Conservation (phyloP, 1,140 invertebrate species). For the Aphidius gifuensis region DNA sequence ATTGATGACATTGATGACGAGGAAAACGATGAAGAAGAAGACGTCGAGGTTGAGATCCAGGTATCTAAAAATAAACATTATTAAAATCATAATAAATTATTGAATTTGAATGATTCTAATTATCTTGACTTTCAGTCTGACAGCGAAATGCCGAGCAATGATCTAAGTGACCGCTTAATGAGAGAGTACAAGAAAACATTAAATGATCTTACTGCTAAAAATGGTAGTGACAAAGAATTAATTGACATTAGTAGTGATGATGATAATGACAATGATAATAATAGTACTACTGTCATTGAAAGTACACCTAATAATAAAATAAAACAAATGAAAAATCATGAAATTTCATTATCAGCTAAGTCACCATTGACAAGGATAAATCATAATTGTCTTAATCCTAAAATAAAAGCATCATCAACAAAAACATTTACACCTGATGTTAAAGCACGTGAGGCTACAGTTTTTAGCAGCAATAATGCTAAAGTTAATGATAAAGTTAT, state of each 20-base stretch:
- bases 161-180: constrained; percentile 34
- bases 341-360: neutral
- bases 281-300: constrained; percentile 10
- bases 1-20: too few relatives aligned
- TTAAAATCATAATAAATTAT: too few relatives aligned
- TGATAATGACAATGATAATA: constrained; percentile 30
- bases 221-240: constrained; percentile 53
- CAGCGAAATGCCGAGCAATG: constrained; percentile 27
- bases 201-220: constrained; percentile 30
- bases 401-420: too few relatives aligned
- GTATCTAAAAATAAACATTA: too few relatives aligned
- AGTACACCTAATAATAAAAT: neutral
- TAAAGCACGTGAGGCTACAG: neutral
- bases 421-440: neutral
- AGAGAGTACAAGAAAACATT: constrained; percentile 45
- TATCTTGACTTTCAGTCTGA: constrained; percentile 40
- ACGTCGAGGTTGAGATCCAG: constrained; percentile 55
- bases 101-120: too few relatives aligned
- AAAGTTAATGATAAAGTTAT: too few relatives aligned
- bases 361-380: neutral
- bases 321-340: neutral
- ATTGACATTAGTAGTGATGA: constrained; percentile 57
- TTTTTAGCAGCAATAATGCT: too few relatives aligned
- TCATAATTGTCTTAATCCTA: too few relatives aligned
- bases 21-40: constrained; percentile 53